A percentile compares a stretch with the other conserved stretches of the same genome.
Conservation (phyloP, 2,113 vertebrate genomes). For the Lethenteron reissneri region DNA sequence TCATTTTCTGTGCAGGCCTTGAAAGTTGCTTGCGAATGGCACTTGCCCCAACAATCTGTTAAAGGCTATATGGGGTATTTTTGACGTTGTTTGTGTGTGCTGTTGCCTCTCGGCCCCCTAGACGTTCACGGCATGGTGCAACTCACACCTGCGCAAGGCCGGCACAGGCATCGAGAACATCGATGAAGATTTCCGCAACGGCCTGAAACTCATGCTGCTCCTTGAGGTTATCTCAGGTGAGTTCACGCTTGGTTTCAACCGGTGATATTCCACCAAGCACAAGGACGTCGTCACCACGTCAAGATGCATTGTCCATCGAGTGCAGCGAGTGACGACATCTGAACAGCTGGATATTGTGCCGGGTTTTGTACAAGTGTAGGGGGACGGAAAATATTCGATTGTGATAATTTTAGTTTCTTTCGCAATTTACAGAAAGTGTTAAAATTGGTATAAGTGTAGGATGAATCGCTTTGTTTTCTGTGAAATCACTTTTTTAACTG, state of each 20-base stretch:
- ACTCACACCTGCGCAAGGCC: constrained; percentile 67
- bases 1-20: no score
- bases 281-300: not conserved
- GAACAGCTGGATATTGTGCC: not conserved
- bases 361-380: not conserved
- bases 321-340: not conserved
- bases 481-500: no score
- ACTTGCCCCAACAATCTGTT: no score
- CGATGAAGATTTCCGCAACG: constrained; percentile 68
- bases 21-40: no score
- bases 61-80: no score
- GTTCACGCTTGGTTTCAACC: not conserved
- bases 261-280: not conserved
- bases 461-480: no score
- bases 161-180: constrained; percentile 77
- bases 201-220: constrained; percentile 70
- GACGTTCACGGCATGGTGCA: constrained; percentile 86
- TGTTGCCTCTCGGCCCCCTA: constrained; percentile 13
- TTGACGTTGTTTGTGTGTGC: not conserved
- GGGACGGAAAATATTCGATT: no score
- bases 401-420: no score
- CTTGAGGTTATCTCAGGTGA: constrained; percentile 74
- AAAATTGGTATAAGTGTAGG: no score
- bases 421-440: no score
- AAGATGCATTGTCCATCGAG: not conserved